phyloP scores from a whole-genome alignment of 2,797 vertebrate genomes.

The Varecia variegata region DNA sequence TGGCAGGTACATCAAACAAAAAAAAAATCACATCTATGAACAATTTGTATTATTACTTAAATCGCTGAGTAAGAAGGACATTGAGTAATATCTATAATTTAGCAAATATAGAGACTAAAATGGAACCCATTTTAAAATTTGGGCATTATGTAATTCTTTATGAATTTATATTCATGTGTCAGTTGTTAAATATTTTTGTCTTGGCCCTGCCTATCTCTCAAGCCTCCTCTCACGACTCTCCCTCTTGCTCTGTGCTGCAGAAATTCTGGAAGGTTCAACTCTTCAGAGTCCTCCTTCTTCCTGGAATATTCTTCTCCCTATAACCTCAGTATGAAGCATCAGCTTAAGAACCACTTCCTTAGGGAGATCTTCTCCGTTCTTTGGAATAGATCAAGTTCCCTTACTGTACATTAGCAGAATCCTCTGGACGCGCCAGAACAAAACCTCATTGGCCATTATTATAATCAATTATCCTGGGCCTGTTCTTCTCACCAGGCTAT shows the following conservation, averaged over 20 bases:
- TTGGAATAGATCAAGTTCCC: background rate
- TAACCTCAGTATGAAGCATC: background rate
- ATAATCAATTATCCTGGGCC: background rate
- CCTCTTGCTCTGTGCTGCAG: background rate
- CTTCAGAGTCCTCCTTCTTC: background rate
- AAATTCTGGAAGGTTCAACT: background rate
- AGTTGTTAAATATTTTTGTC: background rate
- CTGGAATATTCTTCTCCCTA: background rate
- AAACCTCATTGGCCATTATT: background rate
- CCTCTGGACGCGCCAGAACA: background rate
- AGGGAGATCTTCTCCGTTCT: background rate
- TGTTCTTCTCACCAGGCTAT: background rate
- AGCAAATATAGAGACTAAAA: constrained; percentile 14
- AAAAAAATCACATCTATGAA: background rate
- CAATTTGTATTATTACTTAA: background rate
- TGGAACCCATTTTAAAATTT: background rate
- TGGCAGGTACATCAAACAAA: background rate
- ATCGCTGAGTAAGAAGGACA: background rate
- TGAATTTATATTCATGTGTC: background rate
- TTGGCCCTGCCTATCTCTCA: background rate
- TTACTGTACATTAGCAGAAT: background rate
- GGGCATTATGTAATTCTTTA: background rate
- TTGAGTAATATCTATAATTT: background rate
- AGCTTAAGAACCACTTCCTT: background rate
- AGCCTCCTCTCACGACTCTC: background rate